Evolutionary conservation across 1,140 invertebrate species (phyloP), one percentile per base, ranked within the genome.

Genomic region (Oncopodura yosiiana): DNA sequence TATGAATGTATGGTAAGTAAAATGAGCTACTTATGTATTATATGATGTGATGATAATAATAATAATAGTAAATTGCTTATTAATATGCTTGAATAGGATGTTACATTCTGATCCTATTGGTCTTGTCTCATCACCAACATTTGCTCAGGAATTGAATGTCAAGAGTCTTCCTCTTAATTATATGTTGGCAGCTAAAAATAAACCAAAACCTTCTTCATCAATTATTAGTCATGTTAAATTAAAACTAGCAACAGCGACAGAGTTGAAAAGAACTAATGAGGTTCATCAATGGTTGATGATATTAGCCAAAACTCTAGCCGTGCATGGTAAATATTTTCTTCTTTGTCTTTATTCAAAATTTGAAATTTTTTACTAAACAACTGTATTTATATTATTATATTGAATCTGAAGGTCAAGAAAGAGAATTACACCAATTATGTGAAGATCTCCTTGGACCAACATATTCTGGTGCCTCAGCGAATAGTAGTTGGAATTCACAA

Each of bases 371-470:
- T n/a, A 9, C 30, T 34, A 41, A 23, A 44, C 53, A 26, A 36
- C 36, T 18, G 46, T 58, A 36, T 55, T 48, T 21, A 53, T 53
- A 27, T 42, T 43, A 23, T 58, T 39, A 58, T 53, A 54, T 66
- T 66, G 58, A 62, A 49, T 66, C 73, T 53, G 66, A 68, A 69
- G 82, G 79, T 42, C 73, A 82, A 24, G 83, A 86, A 68, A 75
- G 75, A 51, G 75, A 82, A 57, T 67, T 87, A 32, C 73, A 83
- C 62, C 68, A 76, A 39, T 77, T 87, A 58, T 74, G 86, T 63
- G 80, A 86, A 66, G 81, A 84, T 66, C 73, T 87, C 49, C 71
- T 88, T 60, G 84, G 83, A 1, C 83, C 83, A 43, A 78, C 75
- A 62, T 79, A 84, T 66, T 75, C 76, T 52, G 74, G 74, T 26